Conservation (phyloP, 2,113 vertebrate genomes). For the Rhipidura dahli region DNA sequence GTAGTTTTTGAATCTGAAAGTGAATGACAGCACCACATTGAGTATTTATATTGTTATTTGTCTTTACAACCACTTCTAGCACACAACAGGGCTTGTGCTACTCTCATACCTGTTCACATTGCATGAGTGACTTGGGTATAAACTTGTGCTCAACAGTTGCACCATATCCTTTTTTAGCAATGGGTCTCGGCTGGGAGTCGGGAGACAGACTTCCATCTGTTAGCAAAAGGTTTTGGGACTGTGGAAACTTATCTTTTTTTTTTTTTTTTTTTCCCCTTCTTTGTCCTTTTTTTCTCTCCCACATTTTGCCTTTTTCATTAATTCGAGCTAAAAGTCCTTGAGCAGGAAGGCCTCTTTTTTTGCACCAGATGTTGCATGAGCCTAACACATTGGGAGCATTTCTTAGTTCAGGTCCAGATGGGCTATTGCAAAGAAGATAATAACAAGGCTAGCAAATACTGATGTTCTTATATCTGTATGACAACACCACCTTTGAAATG, state of each 20-base stretch:
- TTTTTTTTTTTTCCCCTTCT: no score
- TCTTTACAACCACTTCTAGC: background rate
- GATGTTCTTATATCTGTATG: background rate
- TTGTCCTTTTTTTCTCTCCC: background rate
- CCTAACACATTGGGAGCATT: constrained; percentile 4
- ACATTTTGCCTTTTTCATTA: constrained; percentile 19
- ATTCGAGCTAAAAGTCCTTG: background rate
- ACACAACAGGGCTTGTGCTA: rapidly evolving
- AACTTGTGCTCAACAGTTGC: background rate
- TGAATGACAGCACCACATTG: background rate
- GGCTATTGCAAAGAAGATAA: constrained; percentile 40
- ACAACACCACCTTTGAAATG: constrained; percentile 25
- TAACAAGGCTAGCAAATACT: constrained; percentile 30
- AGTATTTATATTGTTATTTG: rapidly evolving
- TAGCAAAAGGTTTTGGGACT: background rate
- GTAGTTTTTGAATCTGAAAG: background rate
- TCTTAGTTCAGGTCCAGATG: constrained; percentile 28
- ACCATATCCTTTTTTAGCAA: background rate
- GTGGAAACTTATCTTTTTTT: background rate
- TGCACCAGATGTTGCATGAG: constrained; percentile 47
- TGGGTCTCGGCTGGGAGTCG: background rate
- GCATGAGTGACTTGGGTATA: background rate
- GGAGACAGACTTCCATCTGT: background rate
- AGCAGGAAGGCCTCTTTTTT: background rate
- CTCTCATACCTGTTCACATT: background rate